Base-by-base conservation (phyloP, 1,140 invertebrate species). In the Ostrea edulis region DNA sequence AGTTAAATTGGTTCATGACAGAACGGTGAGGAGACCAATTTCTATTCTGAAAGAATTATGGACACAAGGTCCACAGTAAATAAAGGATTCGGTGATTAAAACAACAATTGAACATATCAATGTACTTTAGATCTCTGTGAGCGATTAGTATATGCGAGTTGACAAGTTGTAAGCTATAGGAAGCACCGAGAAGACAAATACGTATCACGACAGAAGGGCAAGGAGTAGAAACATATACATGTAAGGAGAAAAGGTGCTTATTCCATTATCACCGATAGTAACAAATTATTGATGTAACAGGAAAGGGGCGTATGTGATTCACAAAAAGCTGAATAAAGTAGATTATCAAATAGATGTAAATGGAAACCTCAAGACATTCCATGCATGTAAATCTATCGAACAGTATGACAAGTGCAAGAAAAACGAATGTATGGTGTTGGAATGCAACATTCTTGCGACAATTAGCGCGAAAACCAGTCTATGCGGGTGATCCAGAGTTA, bases 1-100 rank as follows among this genome's bases (percentile, higher is more conserved):
- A 90, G 35, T 77, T 93, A 44, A n/a, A n/a, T n/a, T n/a, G n/a
- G 35, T 93, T n/a, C 93, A 91, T 91, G 93, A 92, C 20, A 82
- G 90, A 68, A 87, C 87, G 29, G 90, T 91, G 44, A 88, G 92
- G 65, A 91, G 91, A 54, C 91, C 92, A 29, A 88, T 90, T 83
- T 54, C 53, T 17, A 88, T 92, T 7, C 86, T 90, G 25, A 86
- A 88, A 44, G 87, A 91, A 68, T 29, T 90, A 52, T 91, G 90
- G 90, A 84, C 84, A 8, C 44, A 82, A 12, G 62, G n/a, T n/a
- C n/a, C n/a, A n/a, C n/a, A n/a, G n/a, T n/a, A 89, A 62, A n/a
- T 81, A 0, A 20, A 4, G 20, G 71, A 87, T 84, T 17, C 17
- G 0, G 86, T 89, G 22, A 65, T 87, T 2, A 89, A 87, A 22